Evolutionary conservation across 2,888 invertebrate species (phyloP).

Genomic region (Eupithecia inturbata): DNA sequence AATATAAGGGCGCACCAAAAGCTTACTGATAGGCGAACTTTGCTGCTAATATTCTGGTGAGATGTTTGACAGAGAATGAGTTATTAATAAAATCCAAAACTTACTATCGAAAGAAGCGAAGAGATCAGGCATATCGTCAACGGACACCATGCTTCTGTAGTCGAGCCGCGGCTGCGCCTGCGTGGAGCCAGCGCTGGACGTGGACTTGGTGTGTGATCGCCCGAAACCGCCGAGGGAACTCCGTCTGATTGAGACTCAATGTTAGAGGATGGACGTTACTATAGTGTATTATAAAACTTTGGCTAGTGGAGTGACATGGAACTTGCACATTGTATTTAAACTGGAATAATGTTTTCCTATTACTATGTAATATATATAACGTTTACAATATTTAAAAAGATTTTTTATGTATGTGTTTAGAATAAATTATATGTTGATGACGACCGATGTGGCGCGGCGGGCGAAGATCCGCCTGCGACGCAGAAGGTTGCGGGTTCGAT

Average conservation of each 20-base stretch:
- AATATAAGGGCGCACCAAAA: no score
- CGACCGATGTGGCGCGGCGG: no score
- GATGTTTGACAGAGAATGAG: no score
- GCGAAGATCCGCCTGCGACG: no score
- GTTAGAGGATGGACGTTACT: not conserved
- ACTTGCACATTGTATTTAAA: not conserved
- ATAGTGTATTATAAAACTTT: not conserved
- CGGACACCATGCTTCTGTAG: conserved; percentile 96
- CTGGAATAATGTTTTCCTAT: not conserved
- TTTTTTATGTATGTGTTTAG: no score
- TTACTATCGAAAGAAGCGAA: conserved; percentile 97
- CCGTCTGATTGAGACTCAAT: conserved; percentile 82
- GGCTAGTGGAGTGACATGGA: not conserved
- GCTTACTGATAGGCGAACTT: no score
- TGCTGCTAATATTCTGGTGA: no score
- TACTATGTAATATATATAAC: no score
- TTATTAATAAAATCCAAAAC: no score
- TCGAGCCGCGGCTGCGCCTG: conserved; percentile 92
- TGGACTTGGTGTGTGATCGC: conserved; percentile 87
- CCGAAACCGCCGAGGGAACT: conserved; percentile 95
- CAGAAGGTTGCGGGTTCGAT: no score
- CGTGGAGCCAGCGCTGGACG: conserved; percentile 81
- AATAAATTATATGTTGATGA: no score
- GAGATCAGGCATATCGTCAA: conserved; percentile 97
- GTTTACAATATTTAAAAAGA: no score